phyloP scores from a whole-genome alignment of 2,888 invertebrate genomes.

The Machimus atricapillus region DNA sequence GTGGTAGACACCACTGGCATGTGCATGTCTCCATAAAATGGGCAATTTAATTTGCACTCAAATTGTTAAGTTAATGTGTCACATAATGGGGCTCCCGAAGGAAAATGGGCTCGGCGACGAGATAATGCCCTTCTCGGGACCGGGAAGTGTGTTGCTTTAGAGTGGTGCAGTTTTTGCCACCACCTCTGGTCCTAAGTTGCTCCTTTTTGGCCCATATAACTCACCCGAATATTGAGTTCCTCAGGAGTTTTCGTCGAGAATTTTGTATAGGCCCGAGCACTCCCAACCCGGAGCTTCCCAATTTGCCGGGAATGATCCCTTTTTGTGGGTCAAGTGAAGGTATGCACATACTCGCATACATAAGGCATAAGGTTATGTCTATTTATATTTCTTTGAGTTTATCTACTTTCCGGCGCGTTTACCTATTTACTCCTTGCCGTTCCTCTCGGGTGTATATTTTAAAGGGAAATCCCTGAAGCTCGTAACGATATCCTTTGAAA shows the following conservation, averaged over 20 bases:
- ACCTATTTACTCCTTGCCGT: background rate
- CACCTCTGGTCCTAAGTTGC: background rate
- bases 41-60: constrained; percentile 29
- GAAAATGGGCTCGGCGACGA: background rate
- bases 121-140: background rate
- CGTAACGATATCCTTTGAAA: constrained; percentile 16
- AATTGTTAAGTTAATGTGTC: constrained; percentile 29
- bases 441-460: background rate
- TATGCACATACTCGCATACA: background rate
- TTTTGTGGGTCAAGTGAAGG: constrained; percentile 4
- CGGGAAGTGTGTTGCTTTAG: background rate
- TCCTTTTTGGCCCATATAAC: background rate
- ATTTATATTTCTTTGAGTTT: background rate
- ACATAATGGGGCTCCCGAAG: background rate
- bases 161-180: background rate
- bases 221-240: background rate
- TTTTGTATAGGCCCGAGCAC: background rate
- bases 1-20: background rate
- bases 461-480: background rate
- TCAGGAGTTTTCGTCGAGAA: background rate
- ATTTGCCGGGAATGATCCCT: background rate
- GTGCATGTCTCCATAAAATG: constrained; percentile 20
- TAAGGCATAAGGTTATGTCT: background rate
- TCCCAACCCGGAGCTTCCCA: background rate
- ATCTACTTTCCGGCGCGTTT: background rate